These are phyloP conservation scores for Phania funesta DNA, from an alignment of 2,888 invertebrate genomes.

Conservation along the genomic window DNA sequence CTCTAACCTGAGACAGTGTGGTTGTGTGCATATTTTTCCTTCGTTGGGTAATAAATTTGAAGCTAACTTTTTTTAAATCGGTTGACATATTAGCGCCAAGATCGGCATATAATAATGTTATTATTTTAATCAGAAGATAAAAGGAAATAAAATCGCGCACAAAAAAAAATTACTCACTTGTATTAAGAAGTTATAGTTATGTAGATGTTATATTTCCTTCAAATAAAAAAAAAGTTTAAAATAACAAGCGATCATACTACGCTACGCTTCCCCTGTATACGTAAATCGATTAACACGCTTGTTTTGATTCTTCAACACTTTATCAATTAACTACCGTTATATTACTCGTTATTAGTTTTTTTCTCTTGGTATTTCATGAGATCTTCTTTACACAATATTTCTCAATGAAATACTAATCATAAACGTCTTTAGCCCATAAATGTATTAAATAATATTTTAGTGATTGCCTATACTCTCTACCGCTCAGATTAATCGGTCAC, in stretches of 20 bases:
- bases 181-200: too few species aligned
- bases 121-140: too few species aligned
- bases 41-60: too few species aligned
- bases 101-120: too few species aligned
- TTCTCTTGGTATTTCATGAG: neutral
- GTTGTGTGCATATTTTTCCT: too few species aligned
- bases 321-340: constrained; percentile 47
- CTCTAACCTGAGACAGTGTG: too few species aligned
- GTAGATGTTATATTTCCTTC: too few species aligned
- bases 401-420: constrained; percentile 20
- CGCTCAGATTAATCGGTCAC: constrained; percentile 41
- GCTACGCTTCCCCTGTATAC: constrained; percentile 13
- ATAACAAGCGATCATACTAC: neutral
- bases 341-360: constrained; percentile 5
- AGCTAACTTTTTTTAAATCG: too few species aligned
- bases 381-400: neutral
- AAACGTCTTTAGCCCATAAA: neutral
- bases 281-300: neutral
- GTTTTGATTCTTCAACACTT: constrained; percentile 24
- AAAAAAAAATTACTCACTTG: too few species aligned
- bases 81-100: too few species aligned
- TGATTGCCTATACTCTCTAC: constrained; percentile 36
- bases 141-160: too few species aligned
- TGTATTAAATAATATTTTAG: constrained; percentile 25
- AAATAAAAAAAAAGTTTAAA: too few species aligned